Percentiles rank a stretch among this genome's conserved stretches.
Evolutionary conservation across 2,888 invertebrate species (phyloP).

Genomic region (Aporophyla nigra): DNA sequence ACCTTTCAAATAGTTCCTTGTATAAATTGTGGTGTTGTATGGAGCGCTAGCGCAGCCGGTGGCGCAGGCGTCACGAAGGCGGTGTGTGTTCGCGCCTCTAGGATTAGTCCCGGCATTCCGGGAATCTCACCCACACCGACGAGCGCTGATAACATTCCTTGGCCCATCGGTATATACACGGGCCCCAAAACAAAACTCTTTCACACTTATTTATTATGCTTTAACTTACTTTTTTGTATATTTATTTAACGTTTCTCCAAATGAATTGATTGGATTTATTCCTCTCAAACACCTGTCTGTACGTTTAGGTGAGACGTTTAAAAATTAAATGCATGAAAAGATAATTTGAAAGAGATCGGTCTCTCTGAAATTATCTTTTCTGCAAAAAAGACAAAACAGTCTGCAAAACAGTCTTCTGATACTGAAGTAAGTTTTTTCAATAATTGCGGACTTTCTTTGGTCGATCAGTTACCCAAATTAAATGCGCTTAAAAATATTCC

Average conservation of each 20-base stretch:
- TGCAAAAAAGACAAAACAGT: too few species aligned
- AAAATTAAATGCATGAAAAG: neutral
- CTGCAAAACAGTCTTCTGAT: neutral
- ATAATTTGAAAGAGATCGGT: neutral
- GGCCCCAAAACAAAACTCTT: conserved; percentile 47
- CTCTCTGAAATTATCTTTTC: neutral
- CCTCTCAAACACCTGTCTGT: neutral
- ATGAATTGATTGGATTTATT: neutral
- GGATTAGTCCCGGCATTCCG: conserved; percentile 71
- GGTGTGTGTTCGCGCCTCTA: conserved; percentile 70
- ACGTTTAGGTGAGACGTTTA: neutral
- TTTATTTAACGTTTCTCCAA: conserved; percentile 18
- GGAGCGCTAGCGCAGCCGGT: conserved; percentile 47
- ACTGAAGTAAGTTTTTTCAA: neutral
- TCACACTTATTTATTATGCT: conserved; percentile 36
- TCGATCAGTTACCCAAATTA: neutral
- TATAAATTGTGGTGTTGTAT: conserved; percentile 18
- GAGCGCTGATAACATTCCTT: conserved; percentile 69
- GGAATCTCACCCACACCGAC: conserved; percentile 66
- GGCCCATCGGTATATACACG: conserved; percentile 38
- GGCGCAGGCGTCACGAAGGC: conserved; percentile 62
- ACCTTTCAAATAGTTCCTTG: conserved; percentile 14
- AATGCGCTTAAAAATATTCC: neutral
- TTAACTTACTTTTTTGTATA: conserved; percentile 24
- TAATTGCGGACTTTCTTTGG: neutral